A percentile compares a stretch with the other conserved stretches of the same genome.
phyloP scores from a whole-genome alignment of 2,888 invertebrate species.

The Acheta domesticus region DNA sequence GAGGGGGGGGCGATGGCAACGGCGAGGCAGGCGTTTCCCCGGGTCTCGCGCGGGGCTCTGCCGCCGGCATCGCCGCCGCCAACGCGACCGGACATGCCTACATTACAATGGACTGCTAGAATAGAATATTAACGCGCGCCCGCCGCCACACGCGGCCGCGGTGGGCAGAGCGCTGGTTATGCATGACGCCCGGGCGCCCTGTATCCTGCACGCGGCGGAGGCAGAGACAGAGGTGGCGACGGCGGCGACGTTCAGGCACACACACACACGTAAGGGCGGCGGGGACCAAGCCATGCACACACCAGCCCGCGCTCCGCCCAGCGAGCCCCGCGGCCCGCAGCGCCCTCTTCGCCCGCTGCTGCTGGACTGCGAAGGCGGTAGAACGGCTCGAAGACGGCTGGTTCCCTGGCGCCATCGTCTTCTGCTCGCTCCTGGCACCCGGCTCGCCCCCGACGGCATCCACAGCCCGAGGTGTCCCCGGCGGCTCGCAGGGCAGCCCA shows the following conservation, averaged over 20 bases:
- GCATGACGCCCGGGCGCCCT: neutral
- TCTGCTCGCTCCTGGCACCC: neutral
- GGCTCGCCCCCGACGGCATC: neutral
- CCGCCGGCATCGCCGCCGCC: neutral
- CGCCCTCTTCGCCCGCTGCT: neutral
- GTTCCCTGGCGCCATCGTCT: neutral
- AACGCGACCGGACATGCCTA: neutral
- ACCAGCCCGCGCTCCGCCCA: neutral
- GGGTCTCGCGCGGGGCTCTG: too few species aligned
- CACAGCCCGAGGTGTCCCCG: neutral
- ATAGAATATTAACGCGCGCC: too few species aligned
- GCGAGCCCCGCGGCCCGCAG: neutral
- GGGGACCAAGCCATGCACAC: neutral
- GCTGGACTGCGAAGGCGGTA: neutral
- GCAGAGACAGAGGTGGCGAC: neutral
- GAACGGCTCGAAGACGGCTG: neutral
- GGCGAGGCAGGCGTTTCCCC: too few species aligned
- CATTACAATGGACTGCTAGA: too few species aligned
- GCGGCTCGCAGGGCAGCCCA: neutral
- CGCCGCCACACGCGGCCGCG: too few species aligned
- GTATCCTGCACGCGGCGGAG: neutral
- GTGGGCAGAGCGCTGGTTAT: too few species aligned
- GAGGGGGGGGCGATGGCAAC: too few species aligned
- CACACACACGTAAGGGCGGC: neutral
- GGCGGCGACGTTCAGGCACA: conserved; percentile 19